phyloP scores from a whole-genome alignment of 2,888 invertebrate genomes.

The Acronicta psi region DNA sequence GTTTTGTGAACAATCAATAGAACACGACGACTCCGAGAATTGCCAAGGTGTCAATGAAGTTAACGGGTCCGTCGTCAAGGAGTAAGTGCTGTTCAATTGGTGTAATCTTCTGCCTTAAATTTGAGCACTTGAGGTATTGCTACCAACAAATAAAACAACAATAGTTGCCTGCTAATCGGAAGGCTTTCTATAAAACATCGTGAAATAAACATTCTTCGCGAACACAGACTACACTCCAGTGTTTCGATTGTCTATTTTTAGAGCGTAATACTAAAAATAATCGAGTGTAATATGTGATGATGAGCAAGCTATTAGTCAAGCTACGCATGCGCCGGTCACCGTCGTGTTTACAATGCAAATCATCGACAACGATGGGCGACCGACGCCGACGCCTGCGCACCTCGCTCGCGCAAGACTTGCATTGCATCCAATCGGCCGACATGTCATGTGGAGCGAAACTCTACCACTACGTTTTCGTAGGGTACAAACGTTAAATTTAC shows the following conservation, averaged over 20 bases:
- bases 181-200: conserved; percentile 3
- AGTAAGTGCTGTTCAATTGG: too few species aligned
- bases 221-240: conserved; percentile 9
- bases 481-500: conserved; percentile 73
- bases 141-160: conserved; percentile 15
- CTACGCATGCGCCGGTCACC: conserved; percentile 62
- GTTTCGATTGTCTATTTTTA: conserved; percentile 39
- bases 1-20: too few species aligned
- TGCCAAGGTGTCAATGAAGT: too few species aligned
- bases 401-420: conserved; percentile 53
- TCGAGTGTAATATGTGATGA: conserved; percentile 48
- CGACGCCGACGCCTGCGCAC: conserved; percentile 59
- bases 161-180: conserved; percentile 1
- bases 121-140: not conserved
- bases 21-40: too few species aligned
- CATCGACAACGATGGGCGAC: conserved; percentile 43
- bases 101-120: too few species aligned
- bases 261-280: conserved; percentile 52
- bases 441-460: conserved; percentile 86
- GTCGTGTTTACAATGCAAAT: conserved; percentile 78
- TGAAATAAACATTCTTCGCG: conserved; percentile 6
- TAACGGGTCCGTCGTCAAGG: too few species aligned
- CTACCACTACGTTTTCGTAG: conserved; percentile 79
- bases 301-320: conserved; percentile 64
- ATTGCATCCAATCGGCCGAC: conserved; percentile 72